Evolutionary conservation across 2,888 invertebrate genomes (phyloP).

Genomic region (Agriopis aurantiaria): DNA sequence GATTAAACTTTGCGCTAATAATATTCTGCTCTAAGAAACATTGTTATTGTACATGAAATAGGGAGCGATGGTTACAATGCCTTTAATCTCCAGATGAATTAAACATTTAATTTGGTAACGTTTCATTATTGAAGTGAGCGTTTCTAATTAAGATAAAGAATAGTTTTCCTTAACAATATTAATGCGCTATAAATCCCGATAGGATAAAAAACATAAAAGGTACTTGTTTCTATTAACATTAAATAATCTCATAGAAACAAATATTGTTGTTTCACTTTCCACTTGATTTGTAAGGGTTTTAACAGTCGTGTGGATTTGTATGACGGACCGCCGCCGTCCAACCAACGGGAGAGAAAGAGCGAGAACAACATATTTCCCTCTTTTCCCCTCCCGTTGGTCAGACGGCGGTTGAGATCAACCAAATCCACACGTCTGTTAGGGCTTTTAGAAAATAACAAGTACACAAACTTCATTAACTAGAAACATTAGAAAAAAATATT

Average conservation of each 20-base stretch:
- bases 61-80: conserved; percentile 31
- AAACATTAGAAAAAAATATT: conserved; percentile 8
- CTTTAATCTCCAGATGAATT: conserved; percentile 24
- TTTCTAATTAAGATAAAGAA: conserved; percentile 14
- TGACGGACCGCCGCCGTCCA: too few species aligned
- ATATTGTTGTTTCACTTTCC: too few species aligned
- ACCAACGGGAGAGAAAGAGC: background rate
- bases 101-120: conserved; percentile 13
- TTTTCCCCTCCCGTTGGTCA: background rate
- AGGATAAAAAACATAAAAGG: too few species aligned
- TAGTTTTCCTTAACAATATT: background rate
- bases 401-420: too few species aligned
- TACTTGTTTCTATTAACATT: too few species aligned
- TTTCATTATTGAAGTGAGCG: conserved; percentile 12
- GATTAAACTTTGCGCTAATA: conserved; percentile 31
- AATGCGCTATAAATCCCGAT: too few species aligned
- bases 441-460: too few species aligned
- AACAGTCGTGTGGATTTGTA: too few species aligned
- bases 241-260: background rate
- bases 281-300: too few species aligned
- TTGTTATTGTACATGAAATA: conserved; percentile 16
- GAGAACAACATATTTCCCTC: too few species aligned
- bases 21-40: conserved; percentile 20
- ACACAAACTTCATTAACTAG: background rate
- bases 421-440: too few species aligned